phyloP scores from a whole-genome alignment of 2,113 vertebrate genomes.

The Cyanoderma ruficeps region DNA sequence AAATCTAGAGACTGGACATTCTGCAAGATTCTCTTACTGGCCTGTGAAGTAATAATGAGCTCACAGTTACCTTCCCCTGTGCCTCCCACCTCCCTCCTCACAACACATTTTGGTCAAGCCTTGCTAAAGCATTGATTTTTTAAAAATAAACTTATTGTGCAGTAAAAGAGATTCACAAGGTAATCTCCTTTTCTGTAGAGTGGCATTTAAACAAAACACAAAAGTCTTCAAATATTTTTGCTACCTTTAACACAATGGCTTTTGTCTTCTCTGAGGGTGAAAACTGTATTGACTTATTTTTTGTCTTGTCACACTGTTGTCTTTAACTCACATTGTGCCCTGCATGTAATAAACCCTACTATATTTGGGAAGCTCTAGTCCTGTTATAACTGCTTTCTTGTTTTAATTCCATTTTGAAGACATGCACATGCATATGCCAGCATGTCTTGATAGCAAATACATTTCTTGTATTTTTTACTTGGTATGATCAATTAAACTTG shows the following conservation, averaged over 20 bases:
- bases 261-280: not conserved
- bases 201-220: not conserved
- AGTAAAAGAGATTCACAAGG: not conserved
- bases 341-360: not conserved
- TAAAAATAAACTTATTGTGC: not conserved
- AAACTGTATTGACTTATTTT: not conserved
- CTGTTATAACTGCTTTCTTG: not conserved
- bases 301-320: not conserved
- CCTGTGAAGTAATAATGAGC: not conserved
- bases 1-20: not conserved
- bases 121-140: not conserved
- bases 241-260: not conserved
- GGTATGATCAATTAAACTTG: slow-evolving; percentile 70
- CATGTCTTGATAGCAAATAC: slow-evolving; percentile 23
- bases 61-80: not conserved
- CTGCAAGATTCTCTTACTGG: not conserved
- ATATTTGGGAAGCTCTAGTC: not conserved
- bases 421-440: not conserved
- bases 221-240: not conserved
- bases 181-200: not conserved
- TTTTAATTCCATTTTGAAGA: slow-evolving; percentile 41
- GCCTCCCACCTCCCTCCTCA: not conserved
- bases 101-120: not conserved
- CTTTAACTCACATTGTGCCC: not conserved
- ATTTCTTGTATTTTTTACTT: slow-evolving; percentile 66